Evolutionary conservation across 2,113 vertebrate species (phyloP).

Genomic region (Hydrochoerus hydrochaeris): DNA sequence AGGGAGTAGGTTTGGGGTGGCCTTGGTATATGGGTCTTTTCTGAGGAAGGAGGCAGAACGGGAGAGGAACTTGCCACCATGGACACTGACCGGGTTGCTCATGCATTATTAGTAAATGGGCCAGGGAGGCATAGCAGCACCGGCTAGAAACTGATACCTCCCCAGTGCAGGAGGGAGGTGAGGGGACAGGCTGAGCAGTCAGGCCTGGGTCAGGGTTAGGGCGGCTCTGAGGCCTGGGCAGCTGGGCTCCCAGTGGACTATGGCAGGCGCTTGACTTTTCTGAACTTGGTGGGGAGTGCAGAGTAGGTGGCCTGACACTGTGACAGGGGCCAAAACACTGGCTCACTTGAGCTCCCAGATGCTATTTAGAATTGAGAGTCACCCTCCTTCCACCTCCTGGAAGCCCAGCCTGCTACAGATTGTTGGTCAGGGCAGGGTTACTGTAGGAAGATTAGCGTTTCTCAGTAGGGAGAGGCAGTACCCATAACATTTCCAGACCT

Average conservation of each 20-base stretch:
- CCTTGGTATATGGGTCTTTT: neutral
- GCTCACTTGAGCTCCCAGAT: neutral
- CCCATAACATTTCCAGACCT: neutral
- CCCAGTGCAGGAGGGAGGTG: neutral
- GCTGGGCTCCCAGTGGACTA: neutral
- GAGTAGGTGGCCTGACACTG: neutral
- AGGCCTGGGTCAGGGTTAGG: neutral
- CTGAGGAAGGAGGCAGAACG: neutral
- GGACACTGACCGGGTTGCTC: neutral
- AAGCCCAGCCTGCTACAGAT: neutral
- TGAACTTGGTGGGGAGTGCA: neutral
- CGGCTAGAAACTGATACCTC: neutral
- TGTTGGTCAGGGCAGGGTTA: neutral
- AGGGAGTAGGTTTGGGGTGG: neutral
- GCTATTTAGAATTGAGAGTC: constrained; percentile 5
- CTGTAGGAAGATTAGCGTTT: neutral
- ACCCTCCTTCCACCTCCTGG: neutral
- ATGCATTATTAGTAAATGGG: neutral
- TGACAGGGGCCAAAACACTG: neutral
- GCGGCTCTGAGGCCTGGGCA: neutral
- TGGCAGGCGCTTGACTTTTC: neutral
- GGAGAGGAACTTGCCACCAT: neutral
- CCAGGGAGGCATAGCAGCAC: constrained; percentile 3
- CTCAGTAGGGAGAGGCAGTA: neutral
- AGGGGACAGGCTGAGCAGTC: neutral